Evolutionary conservation across 2,888 invertebrate genomes (phyloP).

Genomic region (Apeira syringaria): DNA sequence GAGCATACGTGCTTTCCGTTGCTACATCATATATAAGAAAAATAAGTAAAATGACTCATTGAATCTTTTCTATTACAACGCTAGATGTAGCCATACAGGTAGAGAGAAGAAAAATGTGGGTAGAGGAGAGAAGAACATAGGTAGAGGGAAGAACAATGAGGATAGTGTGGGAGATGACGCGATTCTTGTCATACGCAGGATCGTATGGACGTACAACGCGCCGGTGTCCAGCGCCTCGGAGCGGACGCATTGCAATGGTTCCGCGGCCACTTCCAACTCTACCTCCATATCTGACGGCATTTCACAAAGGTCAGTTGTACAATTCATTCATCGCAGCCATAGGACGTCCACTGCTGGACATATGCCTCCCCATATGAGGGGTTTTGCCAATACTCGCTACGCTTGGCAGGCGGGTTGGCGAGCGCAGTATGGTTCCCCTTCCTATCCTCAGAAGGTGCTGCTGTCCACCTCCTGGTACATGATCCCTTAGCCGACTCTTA

Average conservation of each 20-base stretch:
- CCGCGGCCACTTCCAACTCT: slow-evolving; percentile 84
- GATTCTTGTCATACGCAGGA: slow-evolving; percentile 68
- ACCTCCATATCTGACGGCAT: slow-evolving; percentile 81
- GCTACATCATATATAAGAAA: background rate
- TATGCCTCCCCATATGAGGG: no score
- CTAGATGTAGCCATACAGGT: background rate
- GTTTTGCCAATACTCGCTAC: no score
- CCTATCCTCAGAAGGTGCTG: no score
- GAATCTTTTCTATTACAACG: background rate
- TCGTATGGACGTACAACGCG: slow-evolving; percentile 96
- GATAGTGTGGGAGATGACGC: slow-evolving; percentile 1
- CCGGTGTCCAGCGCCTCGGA: slow-evolving; percentile 87
- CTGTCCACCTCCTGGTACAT: no score
- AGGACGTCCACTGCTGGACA: no score
- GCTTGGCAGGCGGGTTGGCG: no score
- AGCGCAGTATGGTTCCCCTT: no score
- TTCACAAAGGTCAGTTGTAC: slow-evolving; percentile 65
- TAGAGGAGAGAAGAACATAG: slow-evolving; percentile 1
- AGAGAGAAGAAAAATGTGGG: background rate
- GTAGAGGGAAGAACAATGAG: slow-evolving; percentile 1
- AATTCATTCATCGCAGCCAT: no score
- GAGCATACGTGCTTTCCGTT: background rate
- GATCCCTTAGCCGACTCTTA: no score
- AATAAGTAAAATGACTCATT: background rate
- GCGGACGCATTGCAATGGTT: slow-evolving; percentile 84